These are phyloP conservation scores for Pogona vitticeps DNA, from an alignment of 2,113 vertebrate species.

Conservation along the genomic window DNA sequence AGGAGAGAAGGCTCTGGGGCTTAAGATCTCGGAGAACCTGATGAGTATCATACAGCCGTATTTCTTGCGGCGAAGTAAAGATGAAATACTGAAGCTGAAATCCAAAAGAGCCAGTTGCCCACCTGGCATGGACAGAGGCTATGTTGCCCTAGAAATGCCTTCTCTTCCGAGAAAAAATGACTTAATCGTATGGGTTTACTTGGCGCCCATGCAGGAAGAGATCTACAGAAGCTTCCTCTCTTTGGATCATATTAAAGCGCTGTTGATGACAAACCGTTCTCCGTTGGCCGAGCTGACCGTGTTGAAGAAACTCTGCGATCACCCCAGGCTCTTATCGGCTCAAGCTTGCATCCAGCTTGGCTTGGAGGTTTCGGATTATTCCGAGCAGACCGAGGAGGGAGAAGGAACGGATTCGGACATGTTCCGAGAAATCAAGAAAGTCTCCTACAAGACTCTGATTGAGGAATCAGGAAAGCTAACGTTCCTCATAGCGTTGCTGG, in stretches of 20 bases:
- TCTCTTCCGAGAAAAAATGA: constrained; percentile 92
- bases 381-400: background rate
- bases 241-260: constrained; percentile 89
- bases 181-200: constrained; percentile 93
- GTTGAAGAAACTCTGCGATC: constrained; percentile 95
- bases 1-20: constrained; percentile 89
- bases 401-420: constrained; percentile 8
- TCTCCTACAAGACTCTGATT: constrained; percentile 83
- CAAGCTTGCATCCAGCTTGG: constrained; percentile 84
- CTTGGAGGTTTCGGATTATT: constrained; percentile 65
- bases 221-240: constrained; percentile 92
- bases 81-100: constrained; percentile 80
- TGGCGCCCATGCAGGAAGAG: constrained; percentile 88
- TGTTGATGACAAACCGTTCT: constrained; percentile 85
- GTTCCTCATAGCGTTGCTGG: constrained; percentile 86
- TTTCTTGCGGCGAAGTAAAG: constrained; percentile 93
- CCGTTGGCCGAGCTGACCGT: constrained; percentile 88
- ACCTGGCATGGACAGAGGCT: background rate
- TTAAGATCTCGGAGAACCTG: constrained; percentile 92
- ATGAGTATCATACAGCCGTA: constrained; percentile 89
- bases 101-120: background rate
- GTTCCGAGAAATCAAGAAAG: constrained; percentile 67
- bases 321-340: constrained; percentile 89
- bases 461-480: constrained; percentile 91
- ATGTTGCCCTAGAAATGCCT: constrained; percentile 75